Evolutionary conservation across 2,113 vertebrate species (phyloP), one percentile per base, ranked within the genome.

Genomic region (Oceanodroma tethys): DNA sequence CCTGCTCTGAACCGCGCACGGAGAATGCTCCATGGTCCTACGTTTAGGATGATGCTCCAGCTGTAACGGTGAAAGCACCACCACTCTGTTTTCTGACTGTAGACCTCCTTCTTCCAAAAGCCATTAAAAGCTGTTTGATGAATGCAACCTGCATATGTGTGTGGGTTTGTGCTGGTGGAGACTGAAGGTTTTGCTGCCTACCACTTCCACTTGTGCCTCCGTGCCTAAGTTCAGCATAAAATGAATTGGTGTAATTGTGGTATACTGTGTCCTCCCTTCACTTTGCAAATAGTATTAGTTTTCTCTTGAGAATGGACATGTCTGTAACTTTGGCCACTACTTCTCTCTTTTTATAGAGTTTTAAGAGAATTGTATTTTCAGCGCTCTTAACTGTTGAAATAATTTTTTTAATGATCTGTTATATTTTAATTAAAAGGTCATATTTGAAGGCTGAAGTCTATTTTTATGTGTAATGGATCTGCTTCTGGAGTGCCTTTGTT

Each of bases 401-500:
- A 67, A 6, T 63, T 81, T 80, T 84, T 87, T 78, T 4, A 42
- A 85, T 75, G 60, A 47, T 85, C 72, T 92, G 43, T 72, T 97
- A 15, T 94, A 90, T 97, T 86, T 96, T 96, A 93, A 95, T 95
- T 96, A 81, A 71, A 95, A 96, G 63, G 92, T 62, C 86, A 86
- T 70, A 68, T 96, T 88, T 97, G 91, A 96, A 92, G 96, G 76
- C 56, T 32, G 45, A 63, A 93, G 47, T 83, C 84, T 88, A 67
- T 93, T 96, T 95, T 94, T 86, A 13, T 21, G 16, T 74, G 65
- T 95, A 97, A 66, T 66, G 80, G 72, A 96, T 70, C 55, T 65
- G 92, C 53, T 97, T 60, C 81, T 97, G 34, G 58, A 95, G 84
- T 97, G 95, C 50, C 90, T 95, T 96, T 96, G 86, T 93, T 98